Percentiles rank a stretch among this genome's conserved stretches.
Evolutionary conservation across 2,113 vertebrate species (phyloP).

Genomic region (Mus spicilegus): DNA sequence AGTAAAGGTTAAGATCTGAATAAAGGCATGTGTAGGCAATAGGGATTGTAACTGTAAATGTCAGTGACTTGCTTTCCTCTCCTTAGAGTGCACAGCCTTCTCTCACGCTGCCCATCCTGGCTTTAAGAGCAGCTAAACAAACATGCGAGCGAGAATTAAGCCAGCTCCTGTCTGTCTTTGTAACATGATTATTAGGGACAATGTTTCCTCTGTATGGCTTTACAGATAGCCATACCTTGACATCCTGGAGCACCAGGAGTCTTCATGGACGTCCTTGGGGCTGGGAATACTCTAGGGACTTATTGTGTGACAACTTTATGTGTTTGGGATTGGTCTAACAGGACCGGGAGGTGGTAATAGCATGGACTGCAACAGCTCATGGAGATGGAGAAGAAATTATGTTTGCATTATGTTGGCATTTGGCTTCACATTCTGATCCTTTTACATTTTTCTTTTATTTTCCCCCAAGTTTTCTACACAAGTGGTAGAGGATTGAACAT

Average conservation of each 20-base stretch:
- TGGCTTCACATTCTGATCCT: neutral
- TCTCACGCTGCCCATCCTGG: conserved; percentile 26
- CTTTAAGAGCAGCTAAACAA: conserved; percentile 75
- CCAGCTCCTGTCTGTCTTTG: conserved; percentile 59
- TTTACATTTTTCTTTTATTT: neutral
- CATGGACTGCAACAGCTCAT: neutral
- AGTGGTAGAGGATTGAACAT: neutral
- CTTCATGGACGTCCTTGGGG: neutral
- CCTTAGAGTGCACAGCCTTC: conserved; percentile 55
- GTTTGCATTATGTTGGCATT: neutral
- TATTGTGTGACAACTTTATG: neutral
- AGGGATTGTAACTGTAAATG: conserved; percentile 78
- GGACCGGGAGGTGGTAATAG: no score
- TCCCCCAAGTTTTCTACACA: neutral
- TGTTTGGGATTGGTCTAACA: no score
- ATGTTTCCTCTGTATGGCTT: neutral
- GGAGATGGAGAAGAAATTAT: neutral
- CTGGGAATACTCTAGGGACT: neutral
- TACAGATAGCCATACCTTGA: neutral
- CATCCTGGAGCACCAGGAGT: neutral
- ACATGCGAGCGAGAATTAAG: conserved; percentile 53
- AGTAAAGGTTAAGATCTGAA: conserved; percentile 81
- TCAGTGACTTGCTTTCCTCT: conserved; percentile 73
- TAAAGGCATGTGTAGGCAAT: conserved; percentile 71
- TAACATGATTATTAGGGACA: conserved; percentile 73